Evolutionary conservation across 2,797 vertebrate species (phyloP).

Genomic region (Myiothlypis coronata): DNA sequence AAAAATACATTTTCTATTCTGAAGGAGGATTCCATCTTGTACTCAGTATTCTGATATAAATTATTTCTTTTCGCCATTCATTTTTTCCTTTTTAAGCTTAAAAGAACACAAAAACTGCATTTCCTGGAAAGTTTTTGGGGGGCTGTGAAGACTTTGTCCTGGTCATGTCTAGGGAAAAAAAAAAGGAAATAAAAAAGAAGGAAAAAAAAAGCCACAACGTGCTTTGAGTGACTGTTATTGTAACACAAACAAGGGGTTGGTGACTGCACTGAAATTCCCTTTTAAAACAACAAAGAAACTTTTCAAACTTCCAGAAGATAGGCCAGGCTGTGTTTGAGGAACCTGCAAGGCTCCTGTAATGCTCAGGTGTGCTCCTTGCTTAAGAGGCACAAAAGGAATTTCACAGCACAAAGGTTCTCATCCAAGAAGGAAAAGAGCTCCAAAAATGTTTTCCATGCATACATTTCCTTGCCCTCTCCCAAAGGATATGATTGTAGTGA

Average conservation of each 20-base stretch:
- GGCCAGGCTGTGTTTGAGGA: not conserved
- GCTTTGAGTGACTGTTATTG: not conserved
- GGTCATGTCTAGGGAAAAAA: fast-evolving
- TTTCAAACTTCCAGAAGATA: not conserved
- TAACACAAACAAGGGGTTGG: not conserved
- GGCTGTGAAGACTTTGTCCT: not conserved
- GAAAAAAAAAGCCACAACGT: not conserved
- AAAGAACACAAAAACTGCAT: not conserved
- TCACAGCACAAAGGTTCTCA: not conserved
- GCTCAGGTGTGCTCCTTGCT: not conserved
- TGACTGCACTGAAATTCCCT: not conserved
- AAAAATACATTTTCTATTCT: not conserved
- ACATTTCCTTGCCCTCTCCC: not conserved
- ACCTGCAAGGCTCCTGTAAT: not conserved
- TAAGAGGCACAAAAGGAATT: not conserved
- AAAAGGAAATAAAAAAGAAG: fast-evolving
- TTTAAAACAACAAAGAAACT: not conserved
- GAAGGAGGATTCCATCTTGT: not conserved
- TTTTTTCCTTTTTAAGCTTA: not conserved
- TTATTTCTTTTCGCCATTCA: fast-evolving
- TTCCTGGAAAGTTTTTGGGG: not conserved
- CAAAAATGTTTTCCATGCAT: not conserved
- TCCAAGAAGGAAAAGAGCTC: not conserved
- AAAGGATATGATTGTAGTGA: not conserved
- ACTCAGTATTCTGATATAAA: not conserved